A percentile compares a stretch with the other conserved stretches of the same genome.
Evolutionary conservation across 2,888 invertebrate species (phyloP).

Genomic region (Brachyptera putata): DNA sequence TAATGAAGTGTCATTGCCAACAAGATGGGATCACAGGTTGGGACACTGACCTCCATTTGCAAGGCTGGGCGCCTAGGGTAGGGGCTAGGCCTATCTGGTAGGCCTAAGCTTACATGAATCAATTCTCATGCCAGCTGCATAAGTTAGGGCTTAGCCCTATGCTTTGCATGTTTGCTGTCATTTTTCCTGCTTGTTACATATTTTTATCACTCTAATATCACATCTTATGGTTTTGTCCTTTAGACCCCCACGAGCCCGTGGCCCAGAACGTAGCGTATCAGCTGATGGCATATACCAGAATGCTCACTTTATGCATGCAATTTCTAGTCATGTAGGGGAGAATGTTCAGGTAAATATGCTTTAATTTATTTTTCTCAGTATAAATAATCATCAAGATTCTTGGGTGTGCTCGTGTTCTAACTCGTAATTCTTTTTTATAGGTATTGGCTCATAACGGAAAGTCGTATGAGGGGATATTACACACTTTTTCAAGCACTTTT

Average conservation of each 20-base stretch:
- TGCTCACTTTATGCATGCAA: conserved; percentile 85
- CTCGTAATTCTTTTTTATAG: conserved; percentile 37
- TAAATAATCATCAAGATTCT: not conserved
- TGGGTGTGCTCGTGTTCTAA: not conserved
- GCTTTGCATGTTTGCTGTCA: not conserved
- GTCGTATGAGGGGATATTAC: conserved; percentile 84
- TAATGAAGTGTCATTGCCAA: not conserved
- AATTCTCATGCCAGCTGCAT: too few relatives aligned
- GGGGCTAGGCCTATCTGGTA: not conserved
- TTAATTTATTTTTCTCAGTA: not conserved
- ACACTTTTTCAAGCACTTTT: conserved; percentile 83
- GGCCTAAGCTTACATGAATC: too few relatives aligned
- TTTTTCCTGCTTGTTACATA: too few relatives aligned
- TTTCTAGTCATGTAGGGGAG: conserved; percentile 80
- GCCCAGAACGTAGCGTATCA: conserved; percentile 55
- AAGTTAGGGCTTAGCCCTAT: too few relatives aligned
- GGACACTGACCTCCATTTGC: conserved; percentile 31
- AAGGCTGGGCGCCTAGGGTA: conserved; percentile 16
- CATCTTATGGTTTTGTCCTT: not conserved
- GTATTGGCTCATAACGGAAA: conserved; percentile 79
- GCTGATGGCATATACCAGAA: conserved; percentile 88
- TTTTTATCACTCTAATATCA: too few relatives aligned
- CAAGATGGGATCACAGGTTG: conserved; percentile 6
- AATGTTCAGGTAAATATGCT: conserved; percentile 56
- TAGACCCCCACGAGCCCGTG: conserved; percentile 62